Conservation (phyloP, 2,113 vertebrate genomes). For the Vulpes vulpes region DNA sequence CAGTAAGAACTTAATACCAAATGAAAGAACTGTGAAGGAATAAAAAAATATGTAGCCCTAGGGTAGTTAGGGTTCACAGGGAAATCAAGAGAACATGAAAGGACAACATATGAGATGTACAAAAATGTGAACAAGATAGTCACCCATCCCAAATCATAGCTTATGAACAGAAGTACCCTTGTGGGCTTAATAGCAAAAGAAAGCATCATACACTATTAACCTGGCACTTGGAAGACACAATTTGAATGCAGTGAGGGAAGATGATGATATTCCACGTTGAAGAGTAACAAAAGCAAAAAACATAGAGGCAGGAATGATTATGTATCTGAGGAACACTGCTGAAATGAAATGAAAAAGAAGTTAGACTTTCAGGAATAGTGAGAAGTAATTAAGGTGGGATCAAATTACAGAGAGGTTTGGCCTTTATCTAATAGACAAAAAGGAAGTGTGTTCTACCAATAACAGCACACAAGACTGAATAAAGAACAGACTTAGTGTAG, state of each 20-base stretch:
- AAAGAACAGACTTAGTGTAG: neutral
- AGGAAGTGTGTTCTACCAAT: neutral
- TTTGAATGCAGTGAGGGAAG: neutral
- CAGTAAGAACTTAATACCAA: neutral
- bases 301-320: neutral
- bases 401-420: neutral
- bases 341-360: constrained; percentile 30
- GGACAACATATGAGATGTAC: neutral
- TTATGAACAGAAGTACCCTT: neutral
- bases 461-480: neutral
- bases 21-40: neutral
- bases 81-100: constrained; percentile 27
- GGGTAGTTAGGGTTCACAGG: neutral
- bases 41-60: neutral
- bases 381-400: neutral
- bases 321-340: neutral
- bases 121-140: neutral
- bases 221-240: neutral
- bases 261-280: neutral
- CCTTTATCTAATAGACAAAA: neutral
- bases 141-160: neutral
- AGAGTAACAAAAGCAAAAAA: constrained; percentile 43
- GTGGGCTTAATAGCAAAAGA: neutral
- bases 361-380: neutral
- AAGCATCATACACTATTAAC: neutral